Percentiles rank a stretch among this genome's conserved stretches.
Evolutionary conservation across 2,888 invertebrate genomes (phyloP).

Genomic region (Tethea ocularis): DNA sequence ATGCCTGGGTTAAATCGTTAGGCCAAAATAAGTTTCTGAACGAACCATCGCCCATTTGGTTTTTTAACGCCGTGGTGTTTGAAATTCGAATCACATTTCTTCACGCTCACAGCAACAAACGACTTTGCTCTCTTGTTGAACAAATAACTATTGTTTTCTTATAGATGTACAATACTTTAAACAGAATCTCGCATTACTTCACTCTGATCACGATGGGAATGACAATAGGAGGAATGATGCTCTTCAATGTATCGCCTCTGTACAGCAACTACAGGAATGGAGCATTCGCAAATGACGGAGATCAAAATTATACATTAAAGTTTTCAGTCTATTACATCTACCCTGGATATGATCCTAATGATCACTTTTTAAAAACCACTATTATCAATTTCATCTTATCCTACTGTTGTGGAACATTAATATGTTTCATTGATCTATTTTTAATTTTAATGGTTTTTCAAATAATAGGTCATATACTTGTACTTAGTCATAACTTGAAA

Average conservation of each 20-base stretch:
- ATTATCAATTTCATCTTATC: constrained; percentile 15
- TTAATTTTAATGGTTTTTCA: constrained; percentile 24
- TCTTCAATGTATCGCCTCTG: constrained; percentile 11
- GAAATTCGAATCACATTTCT: too few species aligned
- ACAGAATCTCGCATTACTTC: constrained; percentile 8
- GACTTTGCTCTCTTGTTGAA: too few species aligned
- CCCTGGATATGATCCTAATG: constrained; percentile 19
- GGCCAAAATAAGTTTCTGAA: too few species aligned
- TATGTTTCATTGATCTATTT: constrained; percentile 21
- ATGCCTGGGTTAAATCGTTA: too few species aligned
- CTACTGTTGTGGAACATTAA: constrained; percentile 9
- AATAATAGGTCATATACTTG: constrained; percentile 26
- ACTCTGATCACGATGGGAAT: neutral
- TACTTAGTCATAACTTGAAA: constrained; percentile 18
- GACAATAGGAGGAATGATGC: neutral
- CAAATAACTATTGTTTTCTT: neutral
- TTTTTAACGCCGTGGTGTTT: too few species aligned
- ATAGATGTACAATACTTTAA: neutral
- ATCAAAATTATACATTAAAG: constrained; percentile 14
- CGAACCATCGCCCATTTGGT: too few species aligned
- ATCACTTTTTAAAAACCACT: constrained; percentile 17
- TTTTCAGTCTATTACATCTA: constrained; percentile 18
- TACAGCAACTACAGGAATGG: constrained; percentile 13
- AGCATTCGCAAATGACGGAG: neutral
- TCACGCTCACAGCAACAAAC: too few species aligned